Base-by-base conservation (phyloP, 2,113 vertebrate genomes). In the Carassius carassius region DNA sequence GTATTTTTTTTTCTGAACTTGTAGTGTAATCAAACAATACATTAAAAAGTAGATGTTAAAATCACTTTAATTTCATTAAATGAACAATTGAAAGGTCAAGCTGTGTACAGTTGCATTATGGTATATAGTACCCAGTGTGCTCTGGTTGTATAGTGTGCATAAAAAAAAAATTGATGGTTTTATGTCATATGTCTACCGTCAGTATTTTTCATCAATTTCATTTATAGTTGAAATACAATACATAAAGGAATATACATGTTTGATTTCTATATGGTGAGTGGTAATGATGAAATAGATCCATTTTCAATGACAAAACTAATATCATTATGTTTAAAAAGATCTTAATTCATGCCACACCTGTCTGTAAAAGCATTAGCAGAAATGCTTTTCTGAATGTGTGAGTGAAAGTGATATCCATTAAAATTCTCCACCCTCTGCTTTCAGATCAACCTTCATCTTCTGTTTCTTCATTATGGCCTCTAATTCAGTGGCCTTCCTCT, bases 381-480 rank as follows among this genome's bases (percentile, higher is more conserved):
- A 21, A 41, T 41, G 25, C 23, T 51, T 47, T 16, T 77, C 29
- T 84, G 78, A 41, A 44, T 72, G 60, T 58, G 76, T 79, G 56
- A 70, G 65, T 60, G 29, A 44, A 47, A 77, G 8, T 67, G 2
- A 76, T 4, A 13, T 80, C 54, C 7, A 7, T 92, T 86, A 89
- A 82, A 88, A 16, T 3, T 37, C 35, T 10, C 74, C 51, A 21
- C 16, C 75, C 17, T 88, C 73, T 56, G 85, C 56, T 5, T 86
- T 58, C 6, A 88, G 77, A 73, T 93, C 94, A 37, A 94, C 92
- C 84, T 94, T 97, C 91, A 91, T 92, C 89, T 96, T 96, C 81
- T 96, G 95, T 83, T 91, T 96, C 86, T 94, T 89, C 96, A 96
- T 96, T 75, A 90, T 95, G 0, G 85, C 91, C 35, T 96, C 93